A percentile compares a stretch with the other conserved stretches of the same genome.
phyloP scores from a whole-genome alignment of 2,113 vertebrate species.

The Xiphophorus maculatus region DNA sequence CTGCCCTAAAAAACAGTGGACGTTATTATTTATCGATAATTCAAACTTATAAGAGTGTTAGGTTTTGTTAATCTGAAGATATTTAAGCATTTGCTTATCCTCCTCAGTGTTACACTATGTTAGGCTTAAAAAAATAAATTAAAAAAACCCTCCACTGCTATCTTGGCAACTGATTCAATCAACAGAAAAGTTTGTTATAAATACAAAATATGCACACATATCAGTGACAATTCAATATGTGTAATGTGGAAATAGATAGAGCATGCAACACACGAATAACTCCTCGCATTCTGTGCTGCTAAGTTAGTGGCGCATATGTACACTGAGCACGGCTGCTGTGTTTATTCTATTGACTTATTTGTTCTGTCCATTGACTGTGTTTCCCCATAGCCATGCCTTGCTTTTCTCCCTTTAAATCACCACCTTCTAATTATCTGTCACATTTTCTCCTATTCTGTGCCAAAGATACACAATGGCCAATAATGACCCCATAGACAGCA shows the following conservation, averaged over 20 bases:
- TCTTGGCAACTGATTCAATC: constrained; percentile 30
- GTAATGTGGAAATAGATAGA: constrained; percentile 47
- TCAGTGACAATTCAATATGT: constrained; percentile 55
- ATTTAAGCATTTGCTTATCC: constrained; percentile 17
- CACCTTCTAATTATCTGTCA: constrained; percentile 85
- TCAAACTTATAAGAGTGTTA: not conserved
- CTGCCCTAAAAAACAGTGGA: not conserved
- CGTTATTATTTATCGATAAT: not conserved
- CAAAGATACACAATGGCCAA: constrained; percentile 82
- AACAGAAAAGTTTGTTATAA: constrained; percentile 29
- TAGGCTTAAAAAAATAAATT: not conserved
- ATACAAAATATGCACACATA: constrained; percentile 43
- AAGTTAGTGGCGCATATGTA: constrained; percentile 74
- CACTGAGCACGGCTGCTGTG: constrained; percentile 77
- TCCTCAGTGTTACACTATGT: not conserved
- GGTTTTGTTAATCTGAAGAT: not conserved
- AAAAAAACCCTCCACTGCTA: not conserved
- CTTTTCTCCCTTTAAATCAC: constrained; percentile 80
- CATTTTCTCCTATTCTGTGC: constrained; percentile 80
- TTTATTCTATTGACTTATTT: constrained; percentile 85
- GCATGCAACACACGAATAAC: constrained; percentile 47
- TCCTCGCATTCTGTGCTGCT: constrained; percentile 54
- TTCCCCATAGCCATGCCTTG: constrained; percentile 73
- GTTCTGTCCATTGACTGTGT: constrained; percentile 79
- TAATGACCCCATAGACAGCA: constrained; percentile 82